These are phyloP conservation scores for Diarsia brunnea DNA, from an alignment of 2,888 invertebrate species.

Conservation along the genomic window DNA sequence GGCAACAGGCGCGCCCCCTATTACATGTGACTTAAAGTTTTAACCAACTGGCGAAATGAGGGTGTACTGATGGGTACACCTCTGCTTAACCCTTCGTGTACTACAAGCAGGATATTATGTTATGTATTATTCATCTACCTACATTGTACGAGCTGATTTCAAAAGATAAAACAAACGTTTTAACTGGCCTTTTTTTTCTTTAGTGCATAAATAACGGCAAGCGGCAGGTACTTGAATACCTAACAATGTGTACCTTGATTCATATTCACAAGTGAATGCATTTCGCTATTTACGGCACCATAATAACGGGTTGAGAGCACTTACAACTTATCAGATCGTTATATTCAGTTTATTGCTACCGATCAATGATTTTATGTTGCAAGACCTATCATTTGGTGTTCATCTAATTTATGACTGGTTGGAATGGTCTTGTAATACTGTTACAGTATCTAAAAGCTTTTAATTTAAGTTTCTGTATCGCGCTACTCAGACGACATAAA, in stretches of 20 bases:
- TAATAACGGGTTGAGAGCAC: constrained; percentile 72
- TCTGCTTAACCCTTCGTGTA: no score
- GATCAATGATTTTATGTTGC: constrained; percentile 61
- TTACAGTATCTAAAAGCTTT: constrained; percentile 9
- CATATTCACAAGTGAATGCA: constrained; percentile 65
- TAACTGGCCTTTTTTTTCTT: background rate
- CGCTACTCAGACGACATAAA: constrained; percentile 42
- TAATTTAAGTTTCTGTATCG: constrained; percentile 23
- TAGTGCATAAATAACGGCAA: constrained; percentile 20
- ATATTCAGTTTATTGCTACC: constrained; percentile 71
- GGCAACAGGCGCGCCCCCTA: no score
- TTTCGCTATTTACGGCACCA: constrained; percentile 69
- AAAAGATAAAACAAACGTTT: background rate
- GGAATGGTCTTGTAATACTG: constrained; percentile 21
- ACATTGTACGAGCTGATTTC: background rate
- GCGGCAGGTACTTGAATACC: constrained; percentile 37
- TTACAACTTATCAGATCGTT: constrained; percentile 72
- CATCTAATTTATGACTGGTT: constrained; percentile 56
- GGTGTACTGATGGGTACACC: no score
- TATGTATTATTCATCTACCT: background rate
- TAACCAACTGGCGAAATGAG: no score
- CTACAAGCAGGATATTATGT: no score
- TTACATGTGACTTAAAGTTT: no score
- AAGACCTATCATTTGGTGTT: constrained; percentile 58
- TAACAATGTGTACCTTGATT: constrained; percentile 58